These are phyloP conservation scores for Drosophila colorata DNA, from an alignment of 2,888 invertebrate genomes.

Conservation along the genomic window DNA sequence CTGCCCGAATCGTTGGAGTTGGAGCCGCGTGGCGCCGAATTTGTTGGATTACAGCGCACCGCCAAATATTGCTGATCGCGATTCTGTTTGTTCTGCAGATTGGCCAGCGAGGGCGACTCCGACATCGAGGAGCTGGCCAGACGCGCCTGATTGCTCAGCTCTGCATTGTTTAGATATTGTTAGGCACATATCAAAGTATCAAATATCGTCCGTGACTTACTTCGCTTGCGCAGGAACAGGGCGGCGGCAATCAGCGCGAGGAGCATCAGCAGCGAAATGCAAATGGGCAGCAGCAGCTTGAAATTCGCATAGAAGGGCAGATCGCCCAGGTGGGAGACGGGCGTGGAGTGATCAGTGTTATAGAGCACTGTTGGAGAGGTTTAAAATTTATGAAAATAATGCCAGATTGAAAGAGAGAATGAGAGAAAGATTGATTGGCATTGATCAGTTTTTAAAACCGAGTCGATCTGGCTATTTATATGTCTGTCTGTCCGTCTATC, in stretches of 20 bases:
- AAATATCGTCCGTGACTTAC: constrained; percentile 86
- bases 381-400: too few species aligned
- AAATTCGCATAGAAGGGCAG: constrained; percentile 89
- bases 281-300: constrained; percentile 88
- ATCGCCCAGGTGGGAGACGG: constrained; percentile 89
- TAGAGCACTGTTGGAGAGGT: constrained; percentile 83
- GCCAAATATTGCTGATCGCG: constrained; percentile 92
- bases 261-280: constrained; percentile 89
- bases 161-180: constrained; percentile 68
- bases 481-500: too few species aligned
- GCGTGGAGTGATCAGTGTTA: constrained; percentile 89
- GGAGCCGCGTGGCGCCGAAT: constrained; percentile 83
- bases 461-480: too few species aligned
- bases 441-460: too few species aligned
- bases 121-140: constrained; percentile 87
- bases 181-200: not conserved
- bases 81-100: constrained; percentile 92
- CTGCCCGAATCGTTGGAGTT: constrained; percentile 87
- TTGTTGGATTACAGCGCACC: constrained; percentile 88
- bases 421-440: too few species aligned
- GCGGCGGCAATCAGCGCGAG: constrained; percentile 89
- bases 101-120: constrained; percentile 91
- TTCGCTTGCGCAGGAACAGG: constrained; percentile 89
- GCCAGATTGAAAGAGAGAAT: too few species aligned
- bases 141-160: constrained; percentile 85